Base-by-base conservation (phyloP, 1,140 invertebrate species). In the Probaryconus sp. region DNA sequence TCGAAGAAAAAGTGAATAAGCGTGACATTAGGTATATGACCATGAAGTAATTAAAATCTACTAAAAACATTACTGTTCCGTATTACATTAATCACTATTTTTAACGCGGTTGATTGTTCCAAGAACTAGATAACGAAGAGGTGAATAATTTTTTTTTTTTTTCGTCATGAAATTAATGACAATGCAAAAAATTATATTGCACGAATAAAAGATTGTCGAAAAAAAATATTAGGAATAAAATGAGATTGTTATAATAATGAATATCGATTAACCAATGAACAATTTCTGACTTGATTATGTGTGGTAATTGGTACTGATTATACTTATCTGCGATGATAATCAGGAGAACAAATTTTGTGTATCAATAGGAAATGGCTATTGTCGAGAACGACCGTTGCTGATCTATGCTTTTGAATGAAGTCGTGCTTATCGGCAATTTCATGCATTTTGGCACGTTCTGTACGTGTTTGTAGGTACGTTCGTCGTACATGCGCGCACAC, bases 341-440 rank as follows among this genome's bases (percentile, higher is more conserved):
- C 71, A 16, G 56, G 30, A 28, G 55, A 53, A 69, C 72, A 75
- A 75, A 75, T 75, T 64, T 61, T 60, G 73, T 70, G 67, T 76
- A 70, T 76, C 67, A 76, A 70, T 76, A 67, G 64, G 64, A 76
- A 70, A 76, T 56, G 48, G 67, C 35, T 13, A 76, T 76, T 76
- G 65, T 76, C 55, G 65, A 51, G 61, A 60, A 60, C 72, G 53
- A 47, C 51, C 55, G 20, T 13, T 40, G 64, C 71, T 70, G 73
- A 67, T 70, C 65, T 70, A 60, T 56, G 65, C 53, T 65, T 58
- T 48, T 67, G 60, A 67, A 76, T 70, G 73, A 70, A 68, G 61
- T 70, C 48, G 55, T 67, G 73, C 56, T 76, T 76, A 71, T 71
- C 67, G 73, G 55, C 73, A 71, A 71, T 71, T 76, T 76, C 73